Base-by-base conservation (phyloP, 2,888 invertebrate species). In the Scrobipalpa atriplicella region DNA sequence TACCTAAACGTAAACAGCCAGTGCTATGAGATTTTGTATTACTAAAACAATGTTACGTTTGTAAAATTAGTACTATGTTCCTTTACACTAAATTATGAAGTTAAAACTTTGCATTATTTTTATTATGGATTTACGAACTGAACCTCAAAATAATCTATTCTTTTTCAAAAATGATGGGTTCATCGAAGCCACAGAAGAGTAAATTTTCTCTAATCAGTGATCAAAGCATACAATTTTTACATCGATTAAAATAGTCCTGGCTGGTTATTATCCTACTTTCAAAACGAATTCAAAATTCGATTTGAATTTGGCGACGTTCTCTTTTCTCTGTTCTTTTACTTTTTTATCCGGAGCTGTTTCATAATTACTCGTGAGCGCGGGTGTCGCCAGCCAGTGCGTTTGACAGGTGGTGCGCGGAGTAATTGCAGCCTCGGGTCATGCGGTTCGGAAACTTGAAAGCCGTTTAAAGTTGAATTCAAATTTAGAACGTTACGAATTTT, bases 371-470 rank as follows among this genome's bases (percentile, higher is more conserved):
- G 71, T 75, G 75, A 68, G 74, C 75, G 73, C 66, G 19, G 52
- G 72, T 76, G 78, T 77, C 76, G 76, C 75, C 54, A 47, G 76
- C 75, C 75, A 71, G 73, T 83, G 80, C 74, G 69, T 77, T 77
- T 81, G 83, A 81, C 84, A 84, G 83, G 76, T 83, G 82, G 76
- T 75, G 79, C 73, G 72, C 71, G 68, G 68, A 75, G 75, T 82
- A 81, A 84, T 83, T 84, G 80, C 75, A 73, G 75, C 74, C 74
- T 73, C 73, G 71, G 74, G 80, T 75, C 69, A 68, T 71, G 73
- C 65, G 72, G 73, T 76, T 71, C 71, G 71, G 73, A 71, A 69
- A 69, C 70, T 69, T 77, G 68, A 72, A 70, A 68, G 69, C 65
- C 67, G 68, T 67, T 67, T 67, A 66, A 68, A 62, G 58, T 58